Percentiles rank a stretch among this genome's conserved stretches.
These are phyloP conservation scores for Entomyzon cyanotis DNA, from an alignment of 2,113 vertebrate species.

Conservation along the genomic window DNA sequence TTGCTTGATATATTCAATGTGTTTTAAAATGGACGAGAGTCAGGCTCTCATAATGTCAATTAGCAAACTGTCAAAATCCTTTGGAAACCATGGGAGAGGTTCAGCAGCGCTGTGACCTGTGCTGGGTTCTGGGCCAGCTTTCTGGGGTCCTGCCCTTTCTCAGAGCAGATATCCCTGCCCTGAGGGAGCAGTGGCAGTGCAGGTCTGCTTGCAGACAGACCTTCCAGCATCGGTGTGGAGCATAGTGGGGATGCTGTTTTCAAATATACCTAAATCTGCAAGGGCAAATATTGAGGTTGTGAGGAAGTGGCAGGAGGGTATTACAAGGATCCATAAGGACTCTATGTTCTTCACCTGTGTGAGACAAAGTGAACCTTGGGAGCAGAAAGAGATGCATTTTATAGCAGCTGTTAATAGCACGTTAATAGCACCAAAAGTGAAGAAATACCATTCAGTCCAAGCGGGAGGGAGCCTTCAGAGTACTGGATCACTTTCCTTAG, in stretches of 20 bases:
- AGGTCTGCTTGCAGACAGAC: not conserved
- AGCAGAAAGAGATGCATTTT: not conserved
- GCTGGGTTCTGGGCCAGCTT: not conserved
- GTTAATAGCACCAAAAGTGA: not conserved
- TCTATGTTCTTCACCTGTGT: not conserved
- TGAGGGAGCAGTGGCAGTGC: not conserved
- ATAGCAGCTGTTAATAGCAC: not conserved
- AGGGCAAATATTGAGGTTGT: not conserved
- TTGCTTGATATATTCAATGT: not conserved
- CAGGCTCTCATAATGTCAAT: not conserved
- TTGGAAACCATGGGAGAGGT: not conserved
- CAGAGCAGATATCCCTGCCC: not conserved
- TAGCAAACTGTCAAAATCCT: not conserved
- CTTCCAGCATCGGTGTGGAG: not conserved
- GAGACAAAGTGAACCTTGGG: not conserved
- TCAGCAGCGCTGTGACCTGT: not conserved
- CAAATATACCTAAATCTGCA: not conserved
- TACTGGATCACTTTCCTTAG: not conserved
- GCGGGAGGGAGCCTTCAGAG: not conserved
- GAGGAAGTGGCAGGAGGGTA: not conserved
- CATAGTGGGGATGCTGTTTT: rapidly evolving
- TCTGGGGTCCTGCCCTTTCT: not conserved
- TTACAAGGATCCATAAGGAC: not conserved
- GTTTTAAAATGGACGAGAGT: not conserved
- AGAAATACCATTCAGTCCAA: not conserved